These are phyloP conservation scores for Mus minutoides DNA, from an alignment of 2,797 vertebrate genomes.

Conservation along the genomic window DNA sequence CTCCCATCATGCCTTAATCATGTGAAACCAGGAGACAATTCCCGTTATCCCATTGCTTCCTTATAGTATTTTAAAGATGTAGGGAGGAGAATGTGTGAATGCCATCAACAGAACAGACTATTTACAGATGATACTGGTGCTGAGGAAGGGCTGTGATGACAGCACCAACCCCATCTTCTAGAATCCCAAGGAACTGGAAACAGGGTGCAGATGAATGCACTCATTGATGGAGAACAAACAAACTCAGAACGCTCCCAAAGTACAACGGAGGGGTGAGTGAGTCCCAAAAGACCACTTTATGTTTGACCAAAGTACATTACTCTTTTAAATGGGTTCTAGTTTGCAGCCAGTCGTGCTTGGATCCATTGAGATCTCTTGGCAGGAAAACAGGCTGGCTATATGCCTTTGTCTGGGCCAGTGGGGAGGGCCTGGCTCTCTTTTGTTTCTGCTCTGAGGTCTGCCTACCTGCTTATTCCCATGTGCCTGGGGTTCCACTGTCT, in stretches of 20 bases:
- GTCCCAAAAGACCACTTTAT: not conserved
- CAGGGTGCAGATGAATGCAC: not conserved
- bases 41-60: not conserved
- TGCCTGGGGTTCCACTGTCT: not conserved
- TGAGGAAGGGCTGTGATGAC: not conserved
- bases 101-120: not conserved
- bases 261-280: not conserved
- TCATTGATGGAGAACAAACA: not conserved
- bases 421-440: not conserved
- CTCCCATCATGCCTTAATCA: not conserved
- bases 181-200: not conserved
- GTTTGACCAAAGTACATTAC: conserved; percentile 19
- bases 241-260: not conserved
- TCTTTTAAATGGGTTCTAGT: conserved; percentile 12
- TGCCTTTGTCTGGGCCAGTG: not conserved
- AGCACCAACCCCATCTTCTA: not conserved
- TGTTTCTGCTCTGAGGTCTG: not conserved
- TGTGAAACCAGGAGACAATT: not conserved
- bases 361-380: not conserved
- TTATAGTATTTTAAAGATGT: not conserved
- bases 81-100: not conserved
- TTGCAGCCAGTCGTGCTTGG: not conserved
- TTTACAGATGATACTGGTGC: not conserved
- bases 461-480: not conserved
- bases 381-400: not conserved